Conservation (phyloP, 2,888 invertebrate species). For the Acronicta leporina region DNA sequence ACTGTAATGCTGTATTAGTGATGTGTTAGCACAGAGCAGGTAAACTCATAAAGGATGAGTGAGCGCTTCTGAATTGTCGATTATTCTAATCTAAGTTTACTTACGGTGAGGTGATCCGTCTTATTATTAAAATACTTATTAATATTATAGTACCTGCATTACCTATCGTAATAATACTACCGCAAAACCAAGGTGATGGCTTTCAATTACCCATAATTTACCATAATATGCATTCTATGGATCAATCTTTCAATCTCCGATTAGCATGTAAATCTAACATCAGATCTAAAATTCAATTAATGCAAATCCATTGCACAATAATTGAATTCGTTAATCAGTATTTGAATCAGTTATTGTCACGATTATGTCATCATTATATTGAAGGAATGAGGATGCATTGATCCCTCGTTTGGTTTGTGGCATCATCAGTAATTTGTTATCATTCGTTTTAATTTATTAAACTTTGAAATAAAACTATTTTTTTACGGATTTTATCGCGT, state of each 20-base stretch:
- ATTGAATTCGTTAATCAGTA: constrained; percentile 27
- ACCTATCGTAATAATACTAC: no score
- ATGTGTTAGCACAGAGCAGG: not conserved
- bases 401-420: constrained; percentile 18
- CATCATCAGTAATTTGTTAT: no score
- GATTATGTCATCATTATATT: constrained; percentile 33
- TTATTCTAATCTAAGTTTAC: not conserved
- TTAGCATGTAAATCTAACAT: constrained; percentile 27
- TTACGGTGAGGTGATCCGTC: not conserved
- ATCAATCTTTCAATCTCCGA: constrained; percentile 9
- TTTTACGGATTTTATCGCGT: no score
- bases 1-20: constrained; percentile 34
- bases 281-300: constrained; percentile 39
- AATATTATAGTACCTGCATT: no score
- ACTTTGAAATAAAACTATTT: no score
- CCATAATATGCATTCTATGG: not conserved
- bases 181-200: no score
- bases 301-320: constrained; percentile 35
- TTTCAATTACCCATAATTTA: not conserved
- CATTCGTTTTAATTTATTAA: no score
- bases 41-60: constrained; percentile 36
- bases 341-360: constrained; percentile 28
- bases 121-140: no score
- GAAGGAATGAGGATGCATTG: constrained; percentile 13
- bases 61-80: constrained; percentile 10